Percentiles rank a stretch among this genome's conserved stretches.
Evolutionary conservation across 2,113 vertebrate genomes (phyloP).

Genomic region (Mastomys natalensis): DNA sequence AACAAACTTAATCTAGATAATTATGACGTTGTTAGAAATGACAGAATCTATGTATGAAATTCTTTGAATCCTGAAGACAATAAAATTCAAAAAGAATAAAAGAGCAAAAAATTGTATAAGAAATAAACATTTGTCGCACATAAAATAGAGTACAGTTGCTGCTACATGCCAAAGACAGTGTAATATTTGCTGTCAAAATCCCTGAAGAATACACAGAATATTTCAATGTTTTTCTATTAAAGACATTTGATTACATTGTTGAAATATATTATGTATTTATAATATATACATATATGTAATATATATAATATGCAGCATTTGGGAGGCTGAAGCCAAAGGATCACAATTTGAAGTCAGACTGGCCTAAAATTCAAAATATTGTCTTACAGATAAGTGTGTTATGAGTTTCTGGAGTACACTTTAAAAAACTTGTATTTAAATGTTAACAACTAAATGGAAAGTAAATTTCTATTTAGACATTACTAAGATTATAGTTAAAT

Average conservation of each 20-base stretch:
- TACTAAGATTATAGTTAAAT: not conserved
- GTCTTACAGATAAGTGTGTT: not conserved
- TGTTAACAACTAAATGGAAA: not conserved
- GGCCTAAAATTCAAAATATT: not conserved
- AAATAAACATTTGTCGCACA: not conserved
- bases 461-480: not conserved
- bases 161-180: not conserved
- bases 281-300: not conserved
- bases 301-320: not conserved
- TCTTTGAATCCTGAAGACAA: not conserved
- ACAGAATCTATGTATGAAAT: not conserved
- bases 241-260: no score
- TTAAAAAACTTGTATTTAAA: not conserved
- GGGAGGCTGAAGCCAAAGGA: not conserved
- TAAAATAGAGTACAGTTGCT: not conserved
- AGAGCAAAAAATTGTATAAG: no score
- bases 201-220: not conserved
- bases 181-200: not conserved
- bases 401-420: not conserved
- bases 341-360: not conserved
- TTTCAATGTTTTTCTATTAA: not conserved
- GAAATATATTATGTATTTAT: not conserved
- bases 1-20: not conserved
- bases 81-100: not conserved
- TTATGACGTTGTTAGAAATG: not conserved